A percentile compares a stretch with the other conserved stretches of the same genome.
Conservation (phyloP, 2,113 vertebrate genomes). For the Puffinus mauretanicus region DNA sequence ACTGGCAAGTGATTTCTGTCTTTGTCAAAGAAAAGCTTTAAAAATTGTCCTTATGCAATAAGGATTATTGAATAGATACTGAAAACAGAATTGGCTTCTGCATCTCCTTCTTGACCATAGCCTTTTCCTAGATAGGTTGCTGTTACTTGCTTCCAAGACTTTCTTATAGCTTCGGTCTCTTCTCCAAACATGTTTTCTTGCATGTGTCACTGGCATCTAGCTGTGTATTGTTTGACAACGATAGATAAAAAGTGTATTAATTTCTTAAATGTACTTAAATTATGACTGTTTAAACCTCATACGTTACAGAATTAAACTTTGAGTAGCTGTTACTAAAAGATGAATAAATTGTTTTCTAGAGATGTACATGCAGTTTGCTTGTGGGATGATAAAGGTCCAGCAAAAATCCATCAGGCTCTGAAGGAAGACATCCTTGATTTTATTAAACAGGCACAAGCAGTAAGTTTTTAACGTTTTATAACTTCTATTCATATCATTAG, state of each 20-base stretch:
- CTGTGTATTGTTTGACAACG: not conserved
- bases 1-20: not conserved
- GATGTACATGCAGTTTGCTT: slow-evolving; percentile 98
- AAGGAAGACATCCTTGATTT: slow-evolving; percentile 99
- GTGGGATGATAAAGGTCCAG: slow-evolving; percentile 99
- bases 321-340: slow-evolving; percentile 6
- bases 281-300: not conserved
- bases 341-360: slow-evolving; percentile 71
- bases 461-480: slow-evolving; percentile 71
- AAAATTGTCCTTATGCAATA: not conserved
- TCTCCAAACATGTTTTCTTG: not conserved
- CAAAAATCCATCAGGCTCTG: slow-evolving; percentile 98
- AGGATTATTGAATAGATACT: not conserved
- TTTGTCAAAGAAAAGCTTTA: not conserved
- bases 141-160: not conserved
- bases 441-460: slow-evolving; percentile 99
- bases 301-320: not conserved
- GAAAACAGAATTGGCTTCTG: not conserved
- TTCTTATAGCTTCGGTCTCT: not conserved
- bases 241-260: not conserved
- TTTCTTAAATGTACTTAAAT: not conserved
- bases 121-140: not conserved
- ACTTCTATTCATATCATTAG: not conserved
- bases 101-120: not conserved
- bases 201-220: not conserved